These are phyloP conservation scores for Nannobrachium achirus DNA, from an alignment of 2,113 vertebrate species.

Conservation along the genomic window DNA sequence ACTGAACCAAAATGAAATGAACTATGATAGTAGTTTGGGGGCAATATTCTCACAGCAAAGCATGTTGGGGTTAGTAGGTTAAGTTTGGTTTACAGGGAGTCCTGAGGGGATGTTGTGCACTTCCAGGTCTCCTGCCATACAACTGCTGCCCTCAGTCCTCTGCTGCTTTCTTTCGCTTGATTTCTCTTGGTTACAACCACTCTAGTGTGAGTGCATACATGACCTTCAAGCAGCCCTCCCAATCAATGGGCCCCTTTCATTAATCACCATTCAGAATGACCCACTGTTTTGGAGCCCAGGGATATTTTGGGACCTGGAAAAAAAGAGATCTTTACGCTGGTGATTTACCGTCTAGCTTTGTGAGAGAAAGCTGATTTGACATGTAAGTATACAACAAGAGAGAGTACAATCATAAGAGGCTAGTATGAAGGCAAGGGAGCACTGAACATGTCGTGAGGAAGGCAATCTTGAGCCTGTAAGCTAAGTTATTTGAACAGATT, in stretches of 20 bases:
- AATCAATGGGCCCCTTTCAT: constrained; percentile 77
- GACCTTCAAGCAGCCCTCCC: constrained; percentile 56
- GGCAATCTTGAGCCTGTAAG: constrained; percentile 6
- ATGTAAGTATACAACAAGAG: constrained; percentile 28
- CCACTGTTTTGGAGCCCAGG: constrained; percentile 56
- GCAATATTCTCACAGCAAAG: too few species aligned
- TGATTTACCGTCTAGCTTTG: constrained; percentile 60
- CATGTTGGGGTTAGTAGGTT: too few species aligned
- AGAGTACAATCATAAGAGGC: constrained; percentile 46
- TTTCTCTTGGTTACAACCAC: constrained; percentile 9
- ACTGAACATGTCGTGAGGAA: constrained; percentile 48
- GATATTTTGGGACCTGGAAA: constrained; percentile 59
- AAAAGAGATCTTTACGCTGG: constrained; percentile 50
- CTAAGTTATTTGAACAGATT: neutral
- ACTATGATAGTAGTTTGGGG: too few species aligned
- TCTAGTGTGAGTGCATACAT: constrained; percentile 43
- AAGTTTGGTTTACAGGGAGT: constrained; percentile 11
- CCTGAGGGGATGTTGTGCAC: constrained; percentile 36
- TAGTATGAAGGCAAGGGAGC: constrained; percentile 22
- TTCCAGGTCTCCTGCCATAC: constrained; percentile 46
- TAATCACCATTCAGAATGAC: constrained; percentile 68
- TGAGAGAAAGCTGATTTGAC: constrained; percentile 51
- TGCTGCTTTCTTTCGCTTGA: constrained; percentile 17
- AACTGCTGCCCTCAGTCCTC: constrained; percentile 21
- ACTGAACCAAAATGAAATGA: too few species aligned